Conservation (phyloP, 2,113 vertebrate species). For the Hemibagrus wyckioides region DNA sequence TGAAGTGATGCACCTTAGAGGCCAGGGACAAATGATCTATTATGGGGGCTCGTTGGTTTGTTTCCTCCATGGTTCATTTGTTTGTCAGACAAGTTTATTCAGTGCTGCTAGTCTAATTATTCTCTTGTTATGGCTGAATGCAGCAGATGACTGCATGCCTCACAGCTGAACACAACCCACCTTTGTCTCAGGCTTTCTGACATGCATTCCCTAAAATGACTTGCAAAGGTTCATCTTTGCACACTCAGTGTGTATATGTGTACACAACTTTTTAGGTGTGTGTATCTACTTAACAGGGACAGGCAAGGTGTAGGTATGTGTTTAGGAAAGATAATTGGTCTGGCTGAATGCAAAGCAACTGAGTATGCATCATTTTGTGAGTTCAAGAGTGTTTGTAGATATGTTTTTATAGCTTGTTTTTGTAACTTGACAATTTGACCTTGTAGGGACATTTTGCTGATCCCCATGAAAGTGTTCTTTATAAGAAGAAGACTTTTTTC, state of each 20-base stretch:
- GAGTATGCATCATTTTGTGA: background rate
- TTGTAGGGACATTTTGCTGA: background rate
- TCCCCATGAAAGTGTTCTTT: background rate
- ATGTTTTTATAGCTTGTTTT: background rate
- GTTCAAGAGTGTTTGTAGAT: background rate
- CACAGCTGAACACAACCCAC: slow-evolving; percentile 38
- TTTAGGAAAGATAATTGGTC: slow-evolving; percentile 24
- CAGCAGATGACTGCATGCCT: slow-evolving; percentile 41
- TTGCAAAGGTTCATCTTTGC: slow-evolving; percentile 22
- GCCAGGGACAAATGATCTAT: slow-evolving; percentile 42
- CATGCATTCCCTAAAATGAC: slow-evolving; percentile 39
- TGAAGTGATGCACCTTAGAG: slow-evolving; percentile 51
- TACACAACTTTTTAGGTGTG: slow-evolving; percentile 42
- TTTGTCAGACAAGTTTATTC: slow-evolving; percentile 56
- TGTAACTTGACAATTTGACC: background rate
- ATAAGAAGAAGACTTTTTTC: no score
- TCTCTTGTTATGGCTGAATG: slow-evolving; percentile 53
- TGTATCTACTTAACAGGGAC: slow-evolving; percentile 43
- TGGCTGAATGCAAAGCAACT: background rate
- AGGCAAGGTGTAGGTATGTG: slow-evolving; percentile 26
- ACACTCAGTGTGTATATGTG: background rate
- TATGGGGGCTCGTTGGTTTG: slow-evolving; percentile 45
- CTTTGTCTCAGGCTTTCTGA: slow-evolving; percentile 38
- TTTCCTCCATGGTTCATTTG: slow-evolving; percentile 46
- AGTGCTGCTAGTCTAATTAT: slow-evolving; percentile 55